phyloP scores from a whole-genome alignment of 1,140 invertebrate species.

The Drosophila sulfurigaster region DNA sequence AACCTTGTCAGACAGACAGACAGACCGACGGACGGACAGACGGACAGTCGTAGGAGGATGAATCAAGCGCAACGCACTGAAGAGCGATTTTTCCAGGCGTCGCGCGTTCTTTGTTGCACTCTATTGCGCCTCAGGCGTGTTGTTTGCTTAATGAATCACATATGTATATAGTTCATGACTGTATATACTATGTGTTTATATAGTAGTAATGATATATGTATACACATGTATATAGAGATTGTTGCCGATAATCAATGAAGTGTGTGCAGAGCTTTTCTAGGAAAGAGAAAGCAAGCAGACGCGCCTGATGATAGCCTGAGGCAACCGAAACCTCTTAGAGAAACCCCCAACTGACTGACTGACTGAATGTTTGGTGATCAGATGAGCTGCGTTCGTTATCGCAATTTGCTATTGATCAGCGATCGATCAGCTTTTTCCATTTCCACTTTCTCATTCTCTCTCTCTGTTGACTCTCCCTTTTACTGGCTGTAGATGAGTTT shows the following conservation, averaged over 20 bases:
- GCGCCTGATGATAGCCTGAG: background rate
- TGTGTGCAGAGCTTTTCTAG: background rate
- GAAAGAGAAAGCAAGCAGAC: background rate
- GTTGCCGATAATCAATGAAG: too few relatives aligned
- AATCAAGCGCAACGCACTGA: background rate
- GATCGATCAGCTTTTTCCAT: conserved; percentile 2
- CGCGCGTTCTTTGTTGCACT: conserved; percentile 60
- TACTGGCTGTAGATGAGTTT: background rate
- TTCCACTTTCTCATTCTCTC: conserved; percentile 1
- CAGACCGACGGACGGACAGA: background rate
- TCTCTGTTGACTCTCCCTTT: conserved; percentile 7
- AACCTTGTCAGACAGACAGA: conserved; percentile 1
- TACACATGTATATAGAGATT: too few relatives aligned
- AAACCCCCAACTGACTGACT: too few relatives aligned
- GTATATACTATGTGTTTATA: background rate
- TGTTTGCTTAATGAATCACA: conserved; percentile 20
- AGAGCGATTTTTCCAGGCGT: conserved; percentile 24
- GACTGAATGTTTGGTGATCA: too few relatives aligned
- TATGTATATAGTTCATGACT: conserved; percentile 6
- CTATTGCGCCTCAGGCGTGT: conserved; percentile 45
- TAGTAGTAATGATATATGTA: background rate
- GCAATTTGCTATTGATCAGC: background rate
- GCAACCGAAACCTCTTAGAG: background rate
- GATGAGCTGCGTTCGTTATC: too few relatives aligned
- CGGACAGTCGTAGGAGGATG: background rate